A percentile compares a stretch with the other conserved stretches of the same genome.
These are phyloP conservation scores for Myotis brandtii DNA, from an alignment of 2,113 vertebrate genomes.

Conservation along the genomic window DNA sequence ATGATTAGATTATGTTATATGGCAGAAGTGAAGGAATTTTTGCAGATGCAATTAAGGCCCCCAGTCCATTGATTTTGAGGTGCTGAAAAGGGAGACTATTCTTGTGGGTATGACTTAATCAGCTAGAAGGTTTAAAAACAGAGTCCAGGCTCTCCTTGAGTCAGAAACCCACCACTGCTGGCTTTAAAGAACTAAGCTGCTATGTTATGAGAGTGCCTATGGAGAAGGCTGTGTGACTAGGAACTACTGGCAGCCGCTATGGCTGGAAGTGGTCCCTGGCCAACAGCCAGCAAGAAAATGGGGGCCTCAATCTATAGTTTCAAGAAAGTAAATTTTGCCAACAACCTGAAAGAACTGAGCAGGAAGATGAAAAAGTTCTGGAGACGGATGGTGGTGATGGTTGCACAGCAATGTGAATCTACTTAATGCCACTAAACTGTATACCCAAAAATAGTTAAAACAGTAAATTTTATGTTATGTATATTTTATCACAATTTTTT, in stretches of 20 bases:
- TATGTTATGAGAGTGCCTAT: neutral
- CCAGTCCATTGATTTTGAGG: neutral
- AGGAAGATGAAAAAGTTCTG: neutral
- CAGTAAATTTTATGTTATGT: neutral
- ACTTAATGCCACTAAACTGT: neutral
- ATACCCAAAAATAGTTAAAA: constrained; percentile 15
- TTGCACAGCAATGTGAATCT: neutral
- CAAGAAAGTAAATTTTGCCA: constrained; percentile 34
- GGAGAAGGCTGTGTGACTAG: neutral
- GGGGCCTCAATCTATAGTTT: neutral
- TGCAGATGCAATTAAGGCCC: neutral
- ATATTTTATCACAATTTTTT: neutral
- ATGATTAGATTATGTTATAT: neutral
- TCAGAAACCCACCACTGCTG: neutral
- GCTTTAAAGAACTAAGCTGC: constrained; percentile 20
- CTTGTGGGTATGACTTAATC: neutral
- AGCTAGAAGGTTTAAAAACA: neutral
- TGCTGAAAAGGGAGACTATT: neutral
- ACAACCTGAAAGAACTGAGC: neutral
- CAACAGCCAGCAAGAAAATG: neutral
- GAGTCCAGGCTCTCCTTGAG: neutral
- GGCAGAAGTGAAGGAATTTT: neutral
- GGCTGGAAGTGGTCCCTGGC: neutral
- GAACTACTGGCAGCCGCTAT: neutral
- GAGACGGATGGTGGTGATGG: neutral